phyloP scores from a whole-genome alignment of 92 coral and sea anemone genomes.

The Epizoanthus scotinus region DNA sequence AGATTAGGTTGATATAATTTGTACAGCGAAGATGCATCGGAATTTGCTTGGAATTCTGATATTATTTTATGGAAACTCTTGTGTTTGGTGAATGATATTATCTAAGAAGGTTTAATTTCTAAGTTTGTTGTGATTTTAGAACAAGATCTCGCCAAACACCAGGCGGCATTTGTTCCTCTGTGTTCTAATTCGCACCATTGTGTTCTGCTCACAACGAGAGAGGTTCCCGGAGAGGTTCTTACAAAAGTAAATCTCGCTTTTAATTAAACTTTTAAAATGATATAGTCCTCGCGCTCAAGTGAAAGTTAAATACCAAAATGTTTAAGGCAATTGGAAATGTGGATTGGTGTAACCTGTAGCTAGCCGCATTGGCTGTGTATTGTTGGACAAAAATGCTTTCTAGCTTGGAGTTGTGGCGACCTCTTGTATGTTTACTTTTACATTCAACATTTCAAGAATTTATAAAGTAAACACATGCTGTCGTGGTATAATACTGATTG shows the following conservation, averaged over 20 bases:
- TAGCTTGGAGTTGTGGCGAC: background rate
- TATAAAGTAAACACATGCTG: background rate
- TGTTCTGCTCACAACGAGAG: background rate
- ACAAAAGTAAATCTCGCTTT: conserved; percentile 1
- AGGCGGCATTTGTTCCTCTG: background rate
- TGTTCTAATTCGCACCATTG: conserved; percentile 4
- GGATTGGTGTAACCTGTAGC: no score
- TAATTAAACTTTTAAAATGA: conserved; percentile 2
- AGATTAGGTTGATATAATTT: no score
- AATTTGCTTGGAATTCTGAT: background rate
- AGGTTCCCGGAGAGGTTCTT: background rate
- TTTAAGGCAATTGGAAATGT: background rate
- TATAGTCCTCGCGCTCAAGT: conserved; percentile 15
- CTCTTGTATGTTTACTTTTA: background rate
- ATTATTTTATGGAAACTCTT: background rate
- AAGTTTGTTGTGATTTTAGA: background rate
- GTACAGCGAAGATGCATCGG: conserved; percentile 4
- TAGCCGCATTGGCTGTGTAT: background rate
- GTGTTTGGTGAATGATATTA: background rate
- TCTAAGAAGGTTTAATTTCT: no score
- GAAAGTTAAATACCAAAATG: conserved; percentile 8
- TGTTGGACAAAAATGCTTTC: background rate
- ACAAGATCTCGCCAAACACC: conserved; percentile 1
- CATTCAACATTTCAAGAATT: background rate
- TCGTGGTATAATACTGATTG: no score